Base-by-base conservation (phyloP, 1,140 invertebrate genomes). In the Heliconius himera region DNA sequence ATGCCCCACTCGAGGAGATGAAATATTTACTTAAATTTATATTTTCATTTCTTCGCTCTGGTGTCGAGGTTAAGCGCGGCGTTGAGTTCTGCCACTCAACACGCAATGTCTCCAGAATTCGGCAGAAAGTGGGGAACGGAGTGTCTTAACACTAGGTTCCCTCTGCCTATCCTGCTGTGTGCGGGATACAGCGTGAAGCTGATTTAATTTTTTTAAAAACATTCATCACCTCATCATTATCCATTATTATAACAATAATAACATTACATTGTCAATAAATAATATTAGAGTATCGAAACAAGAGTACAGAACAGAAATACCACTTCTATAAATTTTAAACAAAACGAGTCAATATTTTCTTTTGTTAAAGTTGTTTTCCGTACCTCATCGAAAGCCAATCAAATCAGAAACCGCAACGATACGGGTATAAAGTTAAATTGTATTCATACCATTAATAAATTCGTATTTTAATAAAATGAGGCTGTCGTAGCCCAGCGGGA, bases 381-480 rank as follows among this genome's bases (percentile, higher is more conserved):
- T 66, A 26, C 11, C 26, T 66, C 60, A 29, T 66, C 60, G 70
- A 72, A 72, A 72, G 70, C 36, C 70, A 72, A 72, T 72, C 70
- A 72, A 72, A 38, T 72, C 33, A 16, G 22, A 72, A 72, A 4
- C 36, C 36, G 20, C 70, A 74, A 56, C 73, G 49, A 60, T 74
- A n/a, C 38, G 33, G 74, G 70, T 76, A 26, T 66, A 78, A 26
- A 74, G 72, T 74, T 74, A 41, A 73, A 78, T 66, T 56, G 41
- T 74, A 78, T 54, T 46, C 46, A 71, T 75, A 36, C 73, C 18
- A 26, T 80, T 76, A 80, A 41, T 49, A 66, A 78, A 76, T 81
- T 72, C 54, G 73, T 66, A 75, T 81, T 73, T 75, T 80, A 73
- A 75, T 75, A 79, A 70, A 78, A 51, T 51, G 49, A 8, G 18